Base-by-base conservation (phyloP, 2,113 vertebrate species). In the pig (Sus scrofa) region DNA sequence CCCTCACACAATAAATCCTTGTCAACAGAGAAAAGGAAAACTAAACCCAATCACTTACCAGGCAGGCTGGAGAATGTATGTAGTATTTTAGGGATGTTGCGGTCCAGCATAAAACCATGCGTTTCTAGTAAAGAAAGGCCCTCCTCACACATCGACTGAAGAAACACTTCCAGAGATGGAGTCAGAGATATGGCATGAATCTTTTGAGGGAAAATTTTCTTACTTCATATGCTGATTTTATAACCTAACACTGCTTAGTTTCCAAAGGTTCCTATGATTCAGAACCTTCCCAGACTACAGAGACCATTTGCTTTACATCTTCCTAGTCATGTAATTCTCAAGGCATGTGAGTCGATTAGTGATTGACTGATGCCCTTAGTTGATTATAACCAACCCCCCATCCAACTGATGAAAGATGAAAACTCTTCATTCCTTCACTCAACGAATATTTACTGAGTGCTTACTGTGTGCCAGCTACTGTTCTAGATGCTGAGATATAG, bases 381-480 rank as follows among this genome's bases (percentile, higher is more conserved):
- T 95, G 71, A 70, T 24, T 84, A 6, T n/a, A 77, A 65, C 89
- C 18, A 34, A 74, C 74, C 77, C 60, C 58, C 39, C 75, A 44
- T 93, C 37, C 79, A 92, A 50, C 30, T 39, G 67, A 89, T 81
- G 52, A 91, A 91, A 92, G 34, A 81, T 68, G 16, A 94, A 60
- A 78, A 88, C 15, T 74, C 16, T n/a, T 93, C 50, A 52, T 81
- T 95, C 52, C 68, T 50, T 65, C 18, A 30, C 52, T 89, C 79
- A 95, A 44, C 13, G 65, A 39, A 20, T 44, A 44, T 44, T 44
- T 44, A 44, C 8, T 44, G 44, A 44, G 44, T 44, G 44, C 44
- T 44, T 44, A 56, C 54, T 78, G 26, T 34, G 27, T 84, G 20
- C 62, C 44, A 87, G 22, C 20, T 83, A 44, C 50, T 73, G 2